Percentiles rank a stretch among this genome's conserved stretches.
Evolutionary conservation across 2,888 invertebrate species (phyloP).

Genomic region (Cantharis flavilabris): DNA sequence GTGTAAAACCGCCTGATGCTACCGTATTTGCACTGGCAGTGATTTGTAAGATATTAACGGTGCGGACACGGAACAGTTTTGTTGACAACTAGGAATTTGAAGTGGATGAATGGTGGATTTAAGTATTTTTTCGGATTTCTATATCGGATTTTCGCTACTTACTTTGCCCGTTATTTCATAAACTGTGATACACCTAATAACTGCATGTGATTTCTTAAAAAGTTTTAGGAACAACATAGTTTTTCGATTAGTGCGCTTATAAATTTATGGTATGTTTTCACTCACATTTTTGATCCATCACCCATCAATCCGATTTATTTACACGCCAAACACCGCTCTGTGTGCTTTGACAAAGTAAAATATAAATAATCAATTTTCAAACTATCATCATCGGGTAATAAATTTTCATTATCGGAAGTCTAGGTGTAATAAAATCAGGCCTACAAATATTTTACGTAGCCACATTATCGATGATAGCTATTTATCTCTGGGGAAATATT

Average conservation of each 20-base stretch:
- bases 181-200: constrained; percentile 35
- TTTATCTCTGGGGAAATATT: constrained; percentile 38
- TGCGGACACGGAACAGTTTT: constrained; percentile 41
- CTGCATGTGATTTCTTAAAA: constrained; percentile 31
- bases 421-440: constrained; percentile 42
- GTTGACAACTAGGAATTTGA: constrained; percentile 41
- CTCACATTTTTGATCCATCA: not conserved
- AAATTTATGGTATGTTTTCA: not conserved
- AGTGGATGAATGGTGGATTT: constrained; percentile 30
- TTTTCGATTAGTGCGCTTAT: not conserved
- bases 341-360: not conserved
- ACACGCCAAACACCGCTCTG: not conserved
- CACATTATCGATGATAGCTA: constrained; percentile 37
- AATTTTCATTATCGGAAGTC: constrained; percentile 38
- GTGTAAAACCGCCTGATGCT: constrained; percentile 50
- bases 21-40: constrained; percentile 47
- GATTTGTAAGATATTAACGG: constrained; percentile 55
- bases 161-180: constrained; percentile 27
- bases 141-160: constrained; percentile 34
- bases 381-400: constrained; percentile 14
- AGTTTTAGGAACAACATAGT: not conserved
- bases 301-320: not conserved
- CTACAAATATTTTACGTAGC: constrained; percentile 38
- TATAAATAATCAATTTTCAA: not conserved
- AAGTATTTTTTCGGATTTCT: constrained; percentile 28